Percentiles rank a stretch among this genome's conserved stretches.
These are phyloP conservation scores for Leptothorax acervorum DNA, from an alignment of 2,888 invertebrate genomes.

Conservation along the genomic window DNA sequence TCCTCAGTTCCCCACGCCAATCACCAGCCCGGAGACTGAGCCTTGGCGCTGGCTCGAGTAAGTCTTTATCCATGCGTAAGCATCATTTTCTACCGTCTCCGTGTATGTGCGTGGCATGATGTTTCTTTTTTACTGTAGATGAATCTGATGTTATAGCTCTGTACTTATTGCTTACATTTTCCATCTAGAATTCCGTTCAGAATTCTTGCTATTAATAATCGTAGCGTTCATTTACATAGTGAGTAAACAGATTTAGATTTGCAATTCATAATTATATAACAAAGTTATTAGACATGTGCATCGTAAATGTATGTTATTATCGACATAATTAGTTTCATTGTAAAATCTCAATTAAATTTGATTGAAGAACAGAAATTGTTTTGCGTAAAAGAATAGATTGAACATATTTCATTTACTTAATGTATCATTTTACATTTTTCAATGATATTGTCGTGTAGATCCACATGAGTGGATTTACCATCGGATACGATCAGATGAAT, in stretches of 20 bases:
- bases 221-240: slow-evolving; percentile 24
- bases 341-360: neutral
- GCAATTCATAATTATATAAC: slow-evolving; percentile 8
- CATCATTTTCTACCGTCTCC: slow-evolving; percentile 76
- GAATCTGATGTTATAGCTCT: neutral
- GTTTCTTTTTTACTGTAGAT: slow-evolving; percentile 36
- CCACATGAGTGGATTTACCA: neutral
- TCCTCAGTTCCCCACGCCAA: slow-evolving; percentile 94
- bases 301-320: slow-evolving; percentile 3
- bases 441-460: neutral
- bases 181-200: neutral
- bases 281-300: slow-evolving; percentile 3
- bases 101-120: slow-evolving; percentile 70
- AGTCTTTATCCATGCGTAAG: slow-evolving; percentile 86
- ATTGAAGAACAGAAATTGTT: neutral
- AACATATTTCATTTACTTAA: neutral
- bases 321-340: neutral
- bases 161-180: slow-evolving; percentile 6
- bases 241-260: slow-evolving; percentile 19
- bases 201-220: slow-evolving; percentile 15
- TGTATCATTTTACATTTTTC: neutral
- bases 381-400: neutral
- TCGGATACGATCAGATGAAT: slow-evolving; percentile 1
- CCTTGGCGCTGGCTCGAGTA: slow-evolving; percentile 97
- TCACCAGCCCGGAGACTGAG: slow-evolving; percentile 95